phyloP scores from a whole-genome alignment of 1,140 invertebrate genomes.

The Matsumurasca onukii region DNA sequence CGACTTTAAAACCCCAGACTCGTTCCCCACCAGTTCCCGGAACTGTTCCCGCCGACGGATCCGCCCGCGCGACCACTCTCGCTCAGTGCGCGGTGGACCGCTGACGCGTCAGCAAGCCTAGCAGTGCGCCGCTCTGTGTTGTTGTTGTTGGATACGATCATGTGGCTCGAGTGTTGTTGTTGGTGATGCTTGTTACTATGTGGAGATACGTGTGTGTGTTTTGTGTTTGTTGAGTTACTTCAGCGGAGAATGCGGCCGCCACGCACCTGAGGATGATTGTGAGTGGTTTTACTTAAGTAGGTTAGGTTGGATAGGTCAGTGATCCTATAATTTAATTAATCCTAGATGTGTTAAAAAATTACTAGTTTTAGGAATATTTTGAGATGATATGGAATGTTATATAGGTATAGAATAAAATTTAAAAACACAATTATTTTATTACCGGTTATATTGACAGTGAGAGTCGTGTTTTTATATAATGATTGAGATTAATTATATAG shows the following conservation, averaged over 20 bases:
- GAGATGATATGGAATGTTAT: too few species aligned
- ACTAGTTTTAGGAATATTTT: too few species aligned
- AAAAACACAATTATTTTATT: too few species aligned
- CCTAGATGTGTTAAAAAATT: too few species aligned
- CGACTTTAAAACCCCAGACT: too few species aligned
- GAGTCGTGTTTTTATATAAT: too few species aligned
- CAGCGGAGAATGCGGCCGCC: slow-evolving; percentile 14
- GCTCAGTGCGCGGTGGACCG: not conserved
- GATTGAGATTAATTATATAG: too few species aligned
- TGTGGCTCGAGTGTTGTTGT: not conserved
- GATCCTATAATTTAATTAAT: too few species aligned
- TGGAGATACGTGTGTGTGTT: slow-evolving; percentile 6
- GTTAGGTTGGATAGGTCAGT: too few species aligned
- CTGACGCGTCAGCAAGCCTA: not conserved
- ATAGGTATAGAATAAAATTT: too few species aligned
- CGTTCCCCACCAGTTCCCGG: too few species aligned
- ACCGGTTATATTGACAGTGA: too few species aligned
- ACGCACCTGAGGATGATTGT: slow-evolving; percentile 20
- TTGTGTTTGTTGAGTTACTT: slow-evolving; percentile 1
- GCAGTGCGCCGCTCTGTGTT: not conserved
- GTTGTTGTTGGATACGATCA: not conserved
- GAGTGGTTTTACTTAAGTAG: not conserved
- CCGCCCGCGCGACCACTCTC: not conserved
- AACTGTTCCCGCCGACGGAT: not conserved
- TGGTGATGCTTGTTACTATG: not conserved